Conservation (phyloP, 2,113 vertebrate genomes). For the Mus musculus region GRCm39 chr11:45894001-45894500, state of each 20-base stretch:
- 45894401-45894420: background rate
- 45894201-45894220: background rate
- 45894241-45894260: background rate
- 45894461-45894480: background rate
- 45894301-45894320: background rate
- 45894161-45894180: background rate
- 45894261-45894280: background rate
- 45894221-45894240: background rate
- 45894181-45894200: background rate
- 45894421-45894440: background rate
- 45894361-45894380: background rate
- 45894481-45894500: background rate
- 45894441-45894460: background rate
- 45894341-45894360: background rate
- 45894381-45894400: too few relatives aligned
- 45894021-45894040: too few relatives aligned
- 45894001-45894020: too few relatives aligned
- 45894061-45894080: background rate
- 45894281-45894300: background rate
- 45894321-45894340: background rate
- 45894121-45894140: too few relatives aligned
- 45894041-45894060: background rate
- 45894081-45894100: background rate
- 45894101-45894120: background rate
- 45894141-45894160: too few relatives aligned